Conservation (phyloP, 2,797 vertebrate species). For the Hapalemur alaotrensis region DNA sequence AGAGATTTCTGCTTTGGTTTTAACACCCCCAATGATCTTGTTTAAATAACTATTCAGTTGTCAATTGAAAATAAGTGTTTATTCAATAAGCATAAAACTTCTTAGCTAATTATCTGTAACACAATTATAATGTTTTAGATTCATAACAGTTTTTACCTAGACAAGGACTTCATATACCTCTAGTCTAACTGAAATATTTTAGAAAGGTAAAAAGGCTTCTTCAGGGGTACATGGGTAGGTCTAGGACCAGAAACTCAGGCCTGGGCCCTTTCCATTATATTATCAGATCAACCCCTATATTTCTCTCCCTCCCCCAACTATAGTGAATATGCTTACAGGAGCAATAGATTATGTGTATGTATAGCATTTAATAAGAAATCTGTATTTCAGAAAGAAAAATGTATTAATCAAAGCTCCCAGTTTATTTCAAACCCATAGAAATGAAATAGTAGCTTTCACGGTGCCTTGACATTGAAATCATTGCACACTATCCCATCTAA, state of each 20-base stretch:
- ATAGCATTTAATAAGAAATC: slow-evolving; percentile 43
- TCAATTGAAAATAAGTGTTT: neutral
- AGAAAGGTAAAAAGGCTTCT: neutral
- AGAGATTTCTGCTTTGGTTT: slow-evolving; percentile 23
- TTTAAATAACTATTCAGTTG: neutral
- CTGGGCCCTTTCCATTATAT: neutral
- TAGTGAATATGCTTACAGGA: slow-evolving; percentile 14
- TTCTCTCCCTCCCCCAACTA: neutral
- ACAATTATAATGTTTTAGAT: neutral
- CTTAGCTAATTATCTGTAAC: neutral
- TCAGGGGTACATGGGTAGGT: neutral
- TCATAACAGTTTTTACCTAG: neutral
- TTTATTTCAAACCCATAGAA: slow-evolving; percentile 64
- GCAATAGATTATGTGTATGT: slow-evolving; percentile 32
- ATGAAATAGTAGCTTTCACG: slow-evolving; percentile 3
- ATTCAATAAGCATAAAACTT: neutral
- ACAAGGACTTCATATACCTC: neutral
- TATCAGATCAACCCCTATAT: neutral
- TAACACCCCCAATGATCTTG: neutral
- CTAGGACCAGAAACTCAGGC: neutral
- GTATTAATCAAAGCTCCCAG: slow-evolving; percentile 1
- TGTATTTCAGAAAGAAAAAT: slow-evolving; percentile 19
- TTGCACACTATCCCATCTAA: slow-evolving; percentile 17
- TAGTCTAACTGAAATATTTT: neutral
- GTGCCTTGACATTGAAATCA: neutral